These are phyloP conservation scores for Phrynocephalus forsythii DNA, from an alignment of 2,797 vertebrate species.

Conservation along the genomic window DNA sequence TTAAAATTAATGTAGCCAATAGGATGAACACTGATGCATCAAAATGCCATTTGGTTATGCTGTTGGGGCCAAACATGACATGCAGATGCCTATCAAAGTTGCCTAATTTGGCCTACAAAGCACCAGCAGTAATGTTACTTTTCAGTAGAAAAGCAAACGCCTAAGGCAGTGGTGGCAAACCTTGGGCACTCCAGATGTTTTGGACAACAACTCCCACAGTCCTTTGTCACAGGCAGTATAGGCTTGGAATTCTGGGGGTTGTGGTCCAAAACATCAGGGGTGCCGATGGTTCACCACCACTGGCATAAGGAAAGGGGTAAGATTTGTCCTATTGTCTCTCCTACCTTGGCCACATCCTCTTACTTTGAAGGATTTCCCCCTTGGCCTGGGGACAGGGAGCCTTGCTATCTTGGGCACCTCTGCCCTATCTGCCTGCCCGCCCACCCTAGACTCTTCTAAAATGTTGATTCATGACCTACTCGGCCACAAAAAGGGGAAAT, in stretches of 20 bases:
- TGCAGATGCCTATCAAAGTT: not conserved
- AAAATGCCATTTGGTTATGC: not conserved
- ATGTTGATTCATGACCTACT: not conserved
- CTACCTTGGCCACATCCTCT: not conserved
- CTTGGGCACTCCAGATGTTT: too few relatives aligned
- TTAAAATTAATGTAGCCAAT: too few relatives aligned
- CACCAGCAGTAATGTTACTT: not conserved
- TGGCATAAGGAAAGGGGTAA: not conserved
- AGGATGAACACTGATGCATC: not conserved
- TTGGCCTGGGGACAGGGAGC: not conserved
- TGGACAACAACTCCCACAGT: too few relatives aligned
- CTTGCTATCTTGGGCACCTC: not conserved
- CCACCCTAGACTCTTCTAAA: not conserved
- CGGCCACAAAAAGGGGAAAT: not conserved
- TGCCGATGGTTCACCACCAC: too few relatives aligned
- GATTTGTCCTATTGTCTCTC: not conserved
- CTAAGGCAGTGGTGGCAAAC: too few relatives aligned
- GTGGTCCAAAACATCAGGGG: too few relatives aligned
- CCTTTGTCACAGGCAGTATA: too few relatives aligned
- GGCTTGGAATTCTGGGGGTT: too few relatives aligned
- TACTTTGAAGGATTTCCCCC: not conserved
- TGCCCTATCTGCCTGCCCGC: not conserved
- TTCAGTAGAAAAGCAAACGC: not conserved
- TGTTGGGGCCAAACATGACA: too few relatives aligned
- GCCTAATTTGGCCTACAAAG: not conserved